Percentiles rank a stretch among this genome's conserved stretches.
Evolutionary conservation across 2,113 vertebrate species (phyloP).

Genomic region (Phylloscopus trochiloides): DNA sequence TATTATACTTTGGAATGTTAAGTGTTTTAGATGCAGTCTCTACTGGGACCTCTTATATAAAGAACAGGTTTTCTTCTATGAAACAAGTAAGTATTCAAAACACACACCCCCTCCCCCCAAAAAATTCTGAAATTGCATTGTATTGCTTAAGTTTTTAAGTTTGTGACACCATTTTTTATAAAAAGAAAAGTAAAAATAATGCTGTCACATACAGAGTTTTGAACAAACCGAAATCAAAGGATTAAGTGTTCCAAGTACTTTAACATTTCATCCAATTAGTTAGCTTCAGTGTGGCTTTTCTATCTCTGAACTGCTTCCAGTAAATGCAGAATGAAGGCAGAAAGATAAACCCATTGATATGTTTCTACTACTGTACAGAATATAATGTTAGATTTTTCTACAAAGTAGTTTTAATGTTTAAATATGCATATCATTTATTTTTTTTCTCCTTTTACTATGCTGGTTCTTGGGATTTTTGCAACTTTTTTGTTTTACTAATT

Average conservation of each 20-base stretch:
- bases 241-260: slow-evolving; percentile 48
- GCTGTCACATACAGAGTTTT: slow-evolving; percentile 49
- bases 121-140: neutral
- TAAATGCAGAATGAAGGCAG: neutral
- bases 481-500: neutral
- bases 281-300: neutral
- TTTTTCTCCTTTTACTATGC: neutral
- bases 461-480: neutral
- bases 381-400: neutral
- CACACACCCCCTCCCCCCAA: neutral
- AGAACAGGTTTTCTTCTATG: slow-evolving; percentile 54
- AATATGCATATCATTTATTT: neutral
- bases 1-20: slow-evolving; percentile 75
- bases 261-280: slow-evolving; percentile 8
- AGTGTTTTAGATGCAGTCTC: slow-evolving; percentile 73
- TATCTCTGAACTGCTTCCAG: neutral
- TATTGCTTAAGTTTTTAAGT: slow-evolving; percentile 63
- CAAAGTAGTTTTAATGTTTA: slow-evolving; percentile 15
- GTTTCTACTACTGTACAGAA: neutral
- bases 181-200: slow-evolving; percentile 61
- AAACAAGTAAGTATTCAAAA: slow-evolving; percentile 62
- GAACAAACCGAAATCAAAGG: slow-evolving; percentile 35
- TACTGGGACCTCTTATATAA: slow-evolving; percentile 64
- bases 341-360: slow-evolving; percentile 30
- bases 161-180: slow-evolving; percentile 59